Base-by-base conservation (phyloP, 2,113 vertebrate genomes). In the Paramisgurnus dabryanus region DNA sequence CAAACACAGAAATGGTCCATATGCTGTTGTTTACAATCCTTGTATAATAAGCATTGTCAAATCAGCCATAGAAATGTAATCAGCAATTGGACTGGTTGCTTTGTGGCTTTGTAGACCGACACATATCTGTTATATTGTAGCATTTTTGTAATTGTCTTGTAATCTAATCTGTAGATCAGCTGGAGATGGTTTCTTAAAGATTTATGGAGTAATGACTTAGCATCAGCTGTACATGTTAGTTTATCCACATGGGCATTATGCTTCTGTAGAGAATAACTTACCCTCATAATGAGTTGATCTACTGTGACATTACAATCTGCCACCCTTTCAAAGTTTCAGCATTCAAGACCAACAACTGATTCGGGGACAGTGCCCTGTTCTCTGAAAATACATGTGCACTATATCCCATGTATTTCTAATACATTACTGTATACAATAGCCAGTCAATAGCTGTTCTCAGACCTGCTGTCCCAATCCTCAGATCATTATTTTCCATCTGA, bases 301-400 rank as follows among this genome's bases (percentile, higher is more conserved):
- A 47, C 72, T 49, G 58, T 75, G 74, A 49, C 66, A 45, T 15
- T 15, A 39, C 66, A 69, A 60, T 79, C 57, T 69, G 67, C 27
- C 53, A 69, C 22, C 11, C 4, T 74, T 77, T 64, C 15, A 77
- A 22, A 50, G 4, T 41, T 55, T 41, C 13, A 53, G 17, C 17
- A 11, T 49, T 18, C 15, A 15, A 74, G 41, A 50, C 58, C 43
- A 63, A 75, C 72, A 8, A 27, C 58, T 6, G 43, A 61, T 61
- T 45, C 4, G 9, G n/a, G 55, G 55, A 41, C 71, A 22, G 49
- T 73, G 53, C 43, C 69, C 11, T 73, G 45, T 47, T 7, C 4
- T 10, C 45, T 8, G 45, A 7, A 10, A 8, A 10, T 47, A 47
- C 53, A 65, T 34, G 18, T 64, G 34, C 22, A 4, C 64, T 17